Percentiles rank a stretch among this genome's conserved stretches.
These are phyloP conservation scores for Orchesellides sinensis DNA, from an alignment of 2,888 invertebrate species.

Conservation along the genomic window DNA sequence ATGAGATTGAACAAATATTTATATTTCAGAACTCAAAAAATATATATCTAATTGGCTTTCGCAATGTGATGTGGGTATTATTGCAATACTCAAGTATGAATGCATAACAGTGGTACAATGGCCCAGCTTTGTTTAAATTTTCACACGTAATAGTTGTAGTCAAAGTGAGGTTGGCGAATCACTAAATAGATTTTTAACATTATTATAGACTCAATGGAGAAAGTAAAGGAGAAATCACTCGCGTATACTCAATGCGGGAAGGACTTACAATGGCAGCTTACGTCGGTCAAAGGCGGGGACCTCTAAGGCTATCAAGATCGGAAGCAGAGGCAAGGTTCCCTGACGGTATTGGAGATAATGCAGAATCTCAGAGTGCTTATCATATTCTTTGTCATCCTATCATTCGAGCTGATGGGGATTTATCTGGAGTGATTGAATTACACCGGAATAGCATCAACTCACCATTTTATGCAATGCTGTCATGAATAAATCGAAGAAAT, in stretches of 20 bases:
- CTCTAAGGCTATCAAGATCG: slow-evolving; percentile 78
- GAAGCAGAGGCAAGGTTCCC: slow-evolving; percentile 79
- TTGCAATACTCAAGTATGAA: too few species aligned
- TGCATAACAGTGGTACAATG: too few species aligned
- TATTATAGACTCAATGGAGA: slow-evolving; percentile 15
- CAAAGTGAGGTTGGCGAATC: too few species aligned
- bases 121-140: too few species aligned
- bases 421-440: slow-evolving; percentile 84
- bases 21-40: too few species aligned
- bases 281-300: slow-evolving; percentile 77
- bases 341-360: slow-evolving; percentile 74
- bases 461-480: slow-evolving; percentile 82
- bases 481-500: slow-evolving; percentile 84
- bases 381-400: slow-evolving; percentile 80
- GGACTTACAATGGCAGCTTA: slow-evolving; percentile 77
- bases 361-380: slow-evolving; percentile 52
- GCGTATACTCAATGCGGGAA: slow-evolving; percentile 67
- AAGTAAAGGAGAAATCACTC: background rate
- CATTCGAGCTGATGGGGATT: slow-evolving; percentile 81
- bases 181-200: too few species aligned
- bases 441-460: slow-evolving; percentile 79
- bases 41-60: too few species aligned
- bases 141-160: too few species aligned
- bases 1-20: too few species aligned
- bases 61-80: too few species aligned